These are phyloP conservation scores for Dynastes hyllus DNA, from an alignment of 2,888 invertebrate genomes.

Conservation along the genomic window DNA sequence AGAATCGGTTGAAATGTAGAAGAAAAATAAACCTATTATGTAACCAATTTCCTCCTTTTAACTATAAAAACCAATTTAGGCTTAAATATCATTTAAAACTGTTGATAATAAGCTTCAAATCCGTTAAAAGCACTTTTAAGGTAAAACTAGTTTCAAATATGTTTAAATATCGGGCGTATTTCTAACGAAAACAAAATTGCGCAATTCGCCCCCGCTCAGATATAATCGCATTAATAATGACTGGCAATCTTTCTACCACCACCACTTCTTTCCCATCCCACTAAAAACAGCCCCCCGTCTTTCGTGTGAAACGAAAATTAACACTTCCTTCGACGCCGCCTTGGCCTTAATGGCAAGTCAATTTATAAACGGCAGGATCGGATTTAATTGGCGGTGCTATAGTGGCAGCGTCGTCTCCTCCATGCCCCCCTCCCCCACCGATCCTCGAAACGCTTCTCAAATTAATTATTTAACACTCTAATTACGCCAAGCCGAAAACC, in stretches of 20 bases:
- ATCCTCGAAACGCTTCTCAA: constrained; percentile 54
- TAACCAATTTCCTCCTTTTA: too few relatives aligned
- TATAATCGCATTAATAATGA: too few relatives aligned
- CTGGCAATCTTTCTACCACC: not conserved
- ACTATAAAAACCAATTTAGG: too few relatives aligned
- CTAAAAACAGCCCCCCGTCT: not conserved
- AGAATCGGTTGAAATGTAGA: too few relatives aligned
- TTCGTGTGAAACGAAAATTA: constrained; percentile 25
- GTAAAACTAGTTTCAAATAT: too few relatives aligned
- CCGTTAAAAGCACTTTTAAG: too few relatives aligned
- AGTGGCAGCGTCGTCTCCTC: not conserved
- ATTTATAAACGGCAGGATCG: constrained; percentile 54
- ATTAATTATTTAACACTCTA: constrained; percentile 64
- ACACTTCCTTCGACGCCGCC: constrained; percentile 44
- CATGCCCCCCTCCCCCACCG: constrained; percentile 36
- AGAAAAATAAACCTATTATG: too few relatives aligned
- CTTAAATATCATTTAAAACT: too few relatives aligned
- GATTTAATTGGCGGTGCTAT: constrained; percentile 61
- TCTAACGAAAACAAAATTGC: not conserved
- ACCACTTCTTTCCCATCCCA: not conserved
- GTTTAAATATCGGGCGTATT: too few relatives aligned
- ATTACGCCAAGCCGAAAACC: constrained; percentile 61
- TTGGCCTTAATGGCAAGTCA: constrained; percentile 26
- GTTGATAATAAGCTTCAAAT: too few relatives aligned
- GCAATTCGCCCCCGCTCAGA: too few relatives aligned